Conservation (phyloP, 2,888 invertebrate species). For the Scelioninae gen. 1 region DNA sequence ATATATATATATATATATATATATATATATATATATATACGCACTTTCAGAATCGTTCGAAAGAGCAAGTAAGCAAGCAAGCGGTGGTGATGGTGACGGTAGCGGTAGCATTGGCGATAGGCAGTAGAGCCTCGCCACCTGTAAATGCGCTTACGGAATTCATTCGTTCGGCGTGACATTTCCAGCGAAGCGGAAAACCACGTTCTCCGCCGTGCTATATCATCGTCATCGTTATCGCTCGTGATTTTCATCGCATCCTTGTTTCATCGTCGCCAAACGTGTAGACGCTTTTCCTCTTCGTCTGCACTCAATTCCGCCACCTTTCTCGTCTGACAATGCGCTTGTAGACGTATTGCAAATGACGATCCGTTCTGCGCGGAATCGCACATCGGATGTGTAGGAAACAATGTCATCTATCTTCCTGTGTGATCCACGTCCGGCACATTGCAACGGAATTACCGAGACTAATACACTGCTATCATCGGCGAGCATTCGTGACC, state of each 20-base stretch:
- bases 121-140: slow-evolving; percentile 20
- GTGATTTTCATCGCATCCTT: too few relatives aligned
- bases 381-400: slow-evolving; percentile 70
- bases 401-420: slow-evolving; percentile 79
- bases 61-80: slow-evolving; percentile 31
- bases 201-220: too few relatives aligned
- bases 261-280: too few relatives aligned
- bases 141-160: slow-evolving; percentile 50
- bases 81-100: background rate
- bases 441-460: slow-evolving; percentile 76
- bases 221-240: too few relatives aligned
- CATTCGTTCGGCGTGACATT: slow-evolving; percentile 31
- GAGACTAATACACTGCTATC: slow-evolving; percentile 74
- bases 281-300: too few relatives aligned
- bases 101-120: slow-evolving; percentile 1
- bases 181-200: slow-evolving; percentile 47
- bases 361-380: slow-evolving; percentile 71
- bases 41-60: slow-evolving; percentile 60
- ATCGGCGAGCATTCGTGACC: slow-evolving; percentile 59
- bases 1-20: slow-evolving; percentile 25
- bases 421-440: slow-evolving; percentile 77
- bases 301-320: too few relatives aligned
- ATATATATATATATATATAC: slow-evolving; percentile 30
- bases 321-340: too few relatives aligned
- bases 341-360: slow-evolving; percentile 75